These are phyloP conservation scores for Nettapus auritus DNA, from an alignment of 2,113 vertebrate species.

Conservation along the genomic window DNA sequence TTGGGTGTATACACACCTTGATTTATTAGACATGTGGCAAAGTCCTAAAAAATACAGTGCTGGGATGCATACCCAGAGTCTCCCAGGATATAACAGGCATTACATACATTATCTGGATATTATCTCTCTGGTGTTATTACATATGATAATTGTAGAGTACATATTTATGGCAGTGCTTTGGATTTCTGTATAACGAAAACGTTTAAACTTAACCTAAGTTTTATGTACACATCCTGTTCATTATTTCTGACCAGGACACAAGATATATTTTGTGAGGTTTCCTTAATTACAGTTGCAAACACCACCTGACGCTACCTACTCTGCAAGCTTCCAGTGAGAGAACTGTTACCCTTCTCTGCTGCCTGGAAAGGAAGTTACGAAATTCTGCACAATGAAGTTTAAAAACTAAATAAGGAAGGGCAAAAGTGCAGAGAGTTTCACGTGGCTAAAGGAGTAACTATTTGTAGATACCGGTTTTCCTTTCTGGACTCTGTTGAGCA, in stretches of 20 bases:
- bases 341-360: background rate
- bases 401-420: background rate
- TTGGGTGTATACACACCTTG: background rate
- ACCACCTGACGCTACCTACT: background rate
- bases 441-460: background rate
- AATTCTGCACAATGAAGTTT: background rate
- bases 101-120: background rate
- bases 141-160: background rate
- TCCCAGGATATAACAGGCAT: background rate
- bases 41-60: background rate
- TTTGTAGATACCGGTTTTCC: background rate
- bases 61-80: background rate
- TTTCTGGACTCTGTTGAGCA: background rate
- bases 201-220: background rate
- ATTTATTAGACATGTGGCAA: background rate
- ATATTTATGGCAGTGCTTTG: background rate
- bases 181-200: background rate
- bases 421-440: background rate
- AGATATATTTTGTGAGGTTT: background rate
- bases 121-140: background rate
- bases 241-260: accelerated
- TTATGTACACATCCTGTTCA: background rate
- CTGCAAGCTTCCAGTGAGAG: background rate
- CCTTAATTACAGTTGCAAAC: accelerated
- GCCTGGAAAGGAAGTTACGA: background rate